Conservation (phyloP, 2,888 invertebrate genomes). For the Dexiosoma caninum region DNA sequence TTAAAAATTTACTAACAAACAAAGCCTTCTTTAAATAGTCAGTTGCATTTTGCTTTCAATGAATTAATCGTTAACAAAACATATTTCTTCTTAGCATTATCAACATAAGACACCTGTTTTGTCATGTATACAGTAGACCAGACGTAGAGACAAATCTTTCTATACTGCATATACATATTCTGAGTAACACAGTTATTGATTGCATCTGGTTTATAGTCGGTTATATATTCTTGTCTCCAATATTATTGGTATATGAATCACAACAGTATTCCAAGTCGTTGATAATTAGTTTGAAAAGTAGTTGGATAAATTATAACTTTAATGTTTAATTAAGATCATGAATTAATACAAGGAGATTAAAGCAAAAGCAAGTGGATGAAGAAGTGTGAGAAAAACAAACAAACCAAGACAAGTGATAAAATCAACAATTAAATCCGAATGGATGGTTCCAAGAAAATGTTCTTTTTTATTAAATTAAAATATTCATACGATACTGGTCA, state of each 20-base stretch:
- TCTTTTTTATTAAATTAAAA: not conserved
- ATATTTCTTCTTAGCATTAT: constrained; percentile 8
- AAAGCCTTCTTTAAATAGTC: not conserved
- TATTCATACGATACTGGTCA: not conserved
- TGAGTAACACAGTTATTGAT: not conserved
- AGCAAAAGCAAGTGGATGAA: too few relatives aligned
- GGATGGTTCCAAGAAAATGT: too few relatives aligned
- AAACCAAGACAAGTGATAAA: too few relatives aligned
- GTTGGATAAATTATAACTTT: constrained; percentile 38
- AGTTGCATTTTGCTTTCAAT: too few relatives aligned
- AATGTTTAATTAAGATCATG: constrained; percentile 49
- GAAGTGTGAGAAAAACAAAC: too few relatives aligned
- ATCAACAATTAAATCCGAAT: too few relatives aligned
- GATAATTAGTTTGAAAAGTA: constrained; percentile 37
- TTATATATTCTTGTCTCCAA: too few relatives aligned
- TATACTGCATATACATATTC: not conserved
- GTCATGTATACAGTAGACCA: constrained; percentile 16
- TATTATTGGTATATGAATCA: not conserved
- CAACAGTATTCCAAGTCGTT: not conserved
- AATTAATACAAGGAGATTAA: constrained; percentile 17
- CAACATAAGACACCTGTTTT: constrained; percentile 39
- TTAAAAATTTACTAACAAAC: not conserved
- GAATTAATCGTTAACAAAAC: not conserved
- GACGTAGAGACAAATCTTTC: not conserved
- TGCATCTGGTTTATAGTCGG: not conserved